phyloP scores from a whole-genome alignment of 2,797 vertebrate species.

The Octomys mimax region DNA sequence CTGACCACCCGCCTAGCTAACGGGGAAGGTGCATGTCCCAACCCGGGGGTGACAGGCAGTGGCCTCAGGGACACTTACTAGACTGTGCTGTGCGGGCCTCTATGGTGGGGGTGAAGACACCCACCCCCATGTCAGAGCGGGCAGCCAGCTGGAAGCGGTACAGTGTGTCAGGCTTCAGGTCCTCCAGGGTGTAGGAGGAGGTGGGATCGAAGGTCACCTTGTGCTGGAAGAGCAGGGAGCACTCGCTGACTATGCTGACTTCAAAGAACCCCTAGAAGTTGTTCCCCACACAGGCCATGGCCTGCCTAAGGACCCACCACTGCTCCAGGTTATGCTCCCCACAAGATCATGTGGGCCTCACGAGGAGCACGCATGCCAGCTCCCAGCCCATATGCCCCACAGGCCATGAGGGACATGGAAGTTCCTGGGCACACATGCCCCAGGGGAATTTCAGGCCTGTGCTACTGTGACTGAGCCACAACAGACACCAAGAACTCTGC shows the following conservation, averaged over 20 bases:
- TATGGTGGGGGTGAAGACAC: slow-evolving; percentile 93
- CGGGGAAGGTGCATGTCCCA: not conserved
- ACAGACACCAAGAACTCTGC: not conserved
- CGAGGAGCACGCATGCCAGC: not conserved
- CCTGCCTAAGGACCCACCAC: not conserved
- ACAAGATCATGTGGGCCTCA: not conserved
- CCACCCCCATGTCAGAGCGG: slow-evolving; percentile 94
- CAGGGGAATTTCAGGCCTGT: not conserved
- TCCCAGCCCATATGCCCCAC: not conserved
- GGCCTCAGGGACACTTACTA: slow-evolving; percentile 92
- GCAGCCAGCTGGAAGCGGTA: slow-evolving; percentile 96
- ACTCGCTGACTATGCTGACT: slow-evolving; percentile 34
- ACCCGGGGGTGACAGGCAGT: not conserved
- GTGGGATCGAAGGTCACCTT: slow-evolving; percentile 93
- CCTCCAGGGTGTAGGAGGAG: slow-evolving; percentile 94
- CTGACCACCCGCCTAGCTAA: slow-evolving; percentile 65
- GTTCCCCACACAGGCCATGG: not conserved
- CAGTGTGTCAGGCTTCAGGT: slow-evolving; percentile 95
- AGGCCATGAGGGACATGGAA: not conserved
- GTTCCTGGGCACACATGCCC: not conserved
- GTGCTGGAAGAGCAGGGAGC: slow-evolving; percentile 88
- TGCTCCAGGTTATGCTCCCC: not conserved
- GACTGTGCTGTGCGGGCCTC: slow-evolving; percentile 95
- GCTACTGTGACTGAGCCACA: accelerated
- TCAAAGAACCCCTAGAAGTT: slow-evolving; percentile 29